Evolutionary conservation across 1,140 invertebrate species (phyloP).

Genomic region (Bombus confusus): DNA sequence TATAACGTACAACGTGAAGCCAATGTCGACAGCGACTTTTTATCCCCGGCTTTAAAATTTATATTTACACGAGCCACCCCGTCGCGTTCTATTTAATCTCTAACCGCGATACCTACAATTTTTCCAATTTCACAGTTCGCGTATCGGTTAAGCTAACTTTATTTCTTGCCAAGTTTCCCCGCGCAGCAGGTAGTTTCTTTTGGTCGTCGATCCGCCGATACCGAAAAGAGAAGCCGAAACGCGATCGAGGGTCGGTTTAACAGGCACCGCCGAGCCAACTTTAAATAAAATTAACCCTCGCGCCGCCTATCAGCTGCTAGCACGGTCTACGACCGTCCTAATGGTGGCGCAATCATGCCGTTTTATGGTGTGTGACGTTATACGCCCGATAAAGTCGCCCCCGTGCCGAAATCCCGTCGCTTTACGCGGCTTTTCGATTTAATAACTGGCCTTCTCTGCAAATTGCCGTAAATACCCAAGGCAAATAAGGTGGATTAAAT

Average conservation of each 20-base stretch:
- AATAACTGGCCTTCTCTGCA: slow-evolving; percentile 7
- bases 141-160: neutral
- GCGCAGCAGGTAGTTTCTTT: neutral
- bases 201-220: neutral
- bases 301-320: neutral
- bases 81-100: neutral
- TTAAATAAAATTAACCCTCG: slow-evolving; percentile 37
- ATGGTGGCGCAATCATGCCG: neutral
- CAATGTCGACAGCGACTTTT: neutral
- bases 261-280: neutral
- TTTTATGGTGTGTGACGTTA: slow-evolving; percentile 28
- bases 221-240: neutral
- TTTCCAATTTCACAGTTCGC: neutral
- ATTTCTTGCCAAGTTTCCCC: neutral
- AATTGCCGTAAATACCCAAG: neutral
- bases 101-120: neutral
- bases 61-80: neutral
- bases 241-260: neutral
- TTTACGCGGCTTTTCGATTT: slow-evolving; percentile 21
- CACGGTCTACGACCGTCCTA: neutral
- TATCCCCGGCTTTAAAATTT: neutral
- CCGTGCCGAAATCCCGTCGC: slow-evolving; percentile 2
- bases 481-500: slow-evolving; percentile 32
- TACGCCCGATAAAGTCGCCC: slow-evolving; percentile 8
- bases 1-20: neutral